Conservation (phyloP, 2,797 vertebrate species). For the Poeciliopsis presidionis region DNA sequence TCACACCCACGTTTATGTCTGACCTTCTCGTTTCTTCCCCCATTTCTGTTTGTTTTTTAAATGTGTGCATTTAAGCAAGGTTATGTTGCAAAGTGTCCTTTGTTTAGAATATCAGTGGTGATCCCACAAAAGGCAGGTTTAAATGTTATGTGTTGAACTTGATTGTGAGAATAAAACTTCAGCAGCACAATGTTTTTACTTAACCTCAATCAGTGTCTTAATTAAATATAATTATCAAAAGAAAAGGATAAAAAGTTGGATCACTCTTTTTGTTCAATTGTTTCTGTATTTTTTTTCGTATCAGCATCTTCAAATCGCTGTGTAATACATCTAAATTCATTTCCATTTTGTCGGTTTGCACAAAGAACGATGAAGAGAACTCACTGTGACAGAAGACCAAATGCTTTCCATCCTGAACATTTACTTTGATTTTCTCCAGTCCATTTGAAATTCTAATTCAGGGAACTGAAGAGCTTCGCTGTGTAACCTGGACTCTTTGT, state of each 20-base stretch:
- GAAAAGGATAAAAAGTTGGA: not conserved
- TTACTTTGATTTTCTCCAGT: constrained; percentile 55
- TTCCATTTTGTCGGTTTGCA: constrained; percentile 54
- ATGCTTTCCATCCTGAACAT: constrained; percentile 64
- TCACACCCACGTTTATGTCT: constrained; percentile 52
- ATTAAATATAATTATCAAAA: constrained; percentile 1
- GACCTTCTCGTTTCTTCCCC: constrained; percentile 64
- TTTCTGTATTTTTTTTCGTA: constrained; percentile 18
- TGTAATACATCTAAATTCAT: constrained; percentile 59
- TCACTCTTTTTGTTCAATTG: constrained; percentile 15
- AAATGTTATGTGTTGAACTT: constrained; percentile 21
- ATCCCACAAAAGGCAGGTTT: constrained; percentile 39
- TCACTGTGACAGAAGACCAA: constrained; percentile 53
- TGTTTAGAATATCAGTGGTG: constrained; percentile 23
- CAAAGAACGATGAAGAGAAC: constrained; percentile 45
- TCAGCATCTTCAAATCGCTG: constrained; percentile 29
- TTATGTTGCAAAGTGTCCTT: constrained; percentile 52
- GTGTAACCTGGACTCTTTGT: constrained; percentile 39
- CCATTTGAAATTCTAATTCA: constrained; percentile 58
- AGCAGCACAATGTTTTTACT: not conserved
- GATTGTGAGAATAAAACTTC: not conserved
- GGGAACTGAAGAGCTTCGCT: constrained; percentile 42
- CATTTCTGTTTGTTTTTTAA: constrained; percentile 61
- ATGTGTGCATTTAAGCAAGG: constrained; percentile 68
- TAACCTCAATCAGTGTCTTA: constrained; percentile 14